Percentiles rank a stretch among this genome's conserved stretches.
phyloP scores from a whole-genome alignment of 2,113 vertebrate species.

The Galeopterus variegatus region DNA sequence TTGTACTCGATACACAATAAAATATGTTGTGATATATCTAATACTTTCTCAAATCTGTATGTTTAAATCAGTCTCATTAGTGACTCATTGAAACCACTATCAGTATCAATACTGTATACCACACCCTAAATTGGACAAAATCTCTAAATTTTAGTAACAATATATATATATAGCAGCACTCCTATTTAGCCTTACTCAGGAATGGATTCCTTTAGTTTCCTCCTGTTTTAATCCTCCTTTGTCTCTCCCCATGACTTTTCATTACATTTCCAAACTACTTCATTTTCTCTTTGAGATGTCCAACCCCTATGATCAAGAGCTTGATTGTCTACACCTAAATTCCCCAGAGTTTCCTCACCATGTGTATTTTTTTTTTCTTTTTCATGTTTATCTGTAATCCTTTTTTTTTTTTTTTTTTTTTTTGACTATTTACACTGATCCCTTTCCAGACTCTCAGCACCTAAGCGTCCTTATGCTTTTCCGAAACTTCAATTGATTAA shows the following conservation, averaged over 20 bases:
- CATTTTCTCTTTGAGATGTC: background rate
- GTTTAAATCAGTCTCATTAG: background rate
- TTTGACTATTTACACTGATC: background rate
- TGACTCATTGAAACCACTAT: background rate
- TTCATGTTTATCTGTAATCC: background rate
- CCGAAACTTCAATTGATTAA: background rate
- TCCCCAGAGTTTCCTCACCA: background rate
- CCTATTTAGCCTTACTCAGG: background rate
- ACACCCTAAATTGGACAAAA: background rate
- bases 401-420: background rate
- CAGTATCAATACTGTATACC: too few relatives aligned
- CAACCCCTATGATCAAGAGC: background rate
- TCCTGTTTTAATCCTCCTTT: background rate
- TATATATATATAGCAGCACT: background rate
- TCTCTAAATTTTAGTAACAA: background rate
- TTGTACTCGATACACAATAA: background rate
- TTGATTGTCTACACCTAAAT: background rate
- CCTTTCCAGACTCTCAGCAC: background rate
- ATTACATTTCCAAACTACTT: slow-evolving; percentile 19
- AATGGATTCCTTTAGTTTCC: background rate
- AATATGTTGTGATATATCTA: background rate
- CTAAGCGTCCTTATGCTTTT: background rate
- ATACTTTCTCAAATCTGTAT: background rate
- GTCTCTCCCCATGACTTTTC: background rate
- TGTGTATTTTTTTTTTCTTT: background rate